These are phyloP conservation scores for Agelas oroides DNA, from an alignment of 37 sponge, comb jelly and placozoan genomes.

Conservation along the genomic window DNA sequence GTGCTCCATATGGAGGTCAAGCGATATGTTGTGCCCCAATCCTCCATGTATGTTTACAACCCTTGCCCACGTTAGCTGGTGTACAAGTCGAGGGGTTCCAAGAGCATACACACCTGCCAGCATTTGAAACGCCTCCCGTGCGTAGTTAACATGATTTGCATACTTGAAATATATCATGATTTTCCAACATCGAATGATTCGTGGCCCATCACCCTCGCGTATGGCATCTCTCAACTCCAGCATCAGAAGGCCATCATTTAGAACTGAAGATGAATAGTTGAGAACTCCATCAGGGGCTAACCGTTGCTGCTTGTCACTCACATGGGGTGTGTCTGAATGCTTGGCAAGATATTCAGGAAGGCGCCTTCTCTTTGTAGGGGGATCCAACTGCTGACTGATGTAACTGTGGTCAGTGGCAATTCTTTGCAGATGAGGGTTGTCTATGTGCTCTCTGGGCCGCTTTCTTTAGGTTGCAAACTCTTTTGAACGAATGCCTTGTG, in stretches of 20 bases:
- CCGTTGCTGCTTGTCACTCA: not conserved
- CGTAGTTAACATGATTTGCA: slow-evolving; percentile 46
- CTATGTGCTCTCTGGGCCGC: not conserved
- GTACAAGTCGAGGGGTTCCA: slow-evolving; percentile 43
- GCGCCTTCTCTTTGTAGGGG: not conserved
- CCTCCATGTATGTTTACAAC: slow-evolving; percentile 34
- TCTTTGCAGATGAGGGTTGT: not conserved
- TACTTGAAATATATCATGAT: slow-evolving; percentile 31
- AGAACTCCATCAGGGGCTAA: slow-evolving; percentile 39
- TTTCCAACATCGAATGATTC: slow-evolving; percentile 61
- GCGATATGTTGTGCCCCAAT: slow-evolving; percentile 47
- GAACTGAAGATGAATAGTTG: slow-evolving; percentile 27
- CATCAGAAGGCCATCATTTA: slow-evolving; percentile 54
- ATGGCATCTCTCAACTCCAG: slow-evolving; percentile 56
- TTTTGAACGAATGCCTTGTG: too few relatives aligned
- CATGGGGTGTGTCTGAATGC: too few relatives aligned
- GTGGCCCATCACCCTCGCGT: slow-evolving; percentile 55
- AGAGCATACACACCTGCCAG: slow-evolving; percentile 25
- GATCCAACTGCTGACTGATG: too few relatives aligned
- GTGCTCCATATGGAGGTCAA: slow-evolving; percentile 56
- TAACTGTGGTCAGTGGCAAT: not conserved
- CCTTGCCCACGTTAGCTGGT: slow-evolving; percentile 48
- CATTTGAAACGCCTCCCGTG: slow-evolving; percentile 28
- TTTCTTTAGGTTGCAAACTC: not conserved
- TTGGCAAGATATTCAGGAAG: not conserved